Base-by-base conservation (phyloP, 2,888 invertebrate genomes). In the Lasioglossum malachurum region DNA sequence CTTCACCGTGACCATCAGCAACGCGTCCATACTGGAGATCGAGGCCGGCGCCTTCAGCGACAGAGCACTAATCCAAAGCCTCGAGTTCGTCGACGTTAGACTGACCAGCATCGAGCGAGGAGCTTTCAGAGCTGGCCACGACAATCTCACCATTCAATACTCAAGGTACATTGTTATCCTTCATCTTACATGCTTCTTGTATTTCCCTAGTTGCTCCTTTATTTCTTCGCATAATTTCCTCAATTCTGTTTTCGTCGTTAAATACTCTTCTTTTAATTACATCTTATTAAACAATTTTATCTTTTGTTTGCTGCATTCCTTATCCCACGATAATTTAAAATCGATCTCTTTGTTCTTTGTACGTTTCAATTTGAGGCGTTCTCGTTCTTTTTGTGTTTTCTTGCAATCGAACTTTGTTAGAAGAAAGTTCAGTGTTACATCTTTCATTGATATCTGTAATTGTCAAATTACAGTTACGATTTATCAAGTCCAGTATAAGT, bases 31-130 rank as follows among this genome's bases (percentile, higher is more conserved):
- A 83, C 95, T 96, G 78, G 95, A 95, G 49, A 96, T 97, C 72
- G 96, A 97, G 93, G 95, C 96, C n/a, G 96, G 96, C 74, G 97
- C 97, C 0, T 97, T 97, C 93, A 96, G 96, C 41, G 96, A 96
- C 72, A 95, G 96, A 83, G 97, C 97, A 0, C 95, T 97, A 31
- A 96, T 97, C 87, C 95, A 96, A 81, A 96, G 96, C 90, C 96
- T 97, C 77, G 96, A 96, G 88, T 96, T 98, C 72, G 95, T 95
- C 86, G 96, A 96, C 69, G 97, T 97, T 90, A 96, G 95, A 90
- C 95, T 97, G 71, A 95, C 96, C 75, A 95, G 95, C 77, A 92
- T 97, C 57, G 96, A 96, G 85, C 95, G 96, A 1, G 96, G 96
- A 90, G 97, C 97, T 41, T 95, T 97, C 83, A 96, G 96, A 88